Evolutionary conservation across 2,113 vertebrate species (phyloP).

Genomic region (Steatornis caripensis): DNA sequence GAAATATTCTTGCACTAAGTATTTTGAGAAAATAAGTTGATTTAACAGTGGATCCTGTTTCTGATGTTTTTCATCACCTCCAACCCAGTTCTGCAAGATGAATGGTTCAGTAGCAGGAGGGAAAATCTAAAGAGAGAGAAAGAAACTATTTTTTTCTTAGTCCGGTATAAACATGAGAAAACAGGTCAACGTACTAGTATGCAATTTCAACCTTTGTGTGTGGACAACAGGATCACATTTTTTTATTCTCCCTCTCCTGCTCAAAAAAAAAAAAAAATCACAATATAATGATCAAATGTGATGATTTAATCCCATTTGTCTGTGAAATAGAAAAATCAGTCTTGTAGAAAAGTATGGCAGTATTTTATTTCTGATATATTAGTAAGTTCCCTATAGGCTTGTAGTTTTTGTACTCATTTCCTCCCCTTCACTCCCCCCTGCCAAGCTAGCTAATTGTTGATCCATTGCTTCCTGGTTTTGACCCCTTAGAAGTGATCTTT

Average conservation of each 20-base stretch:
- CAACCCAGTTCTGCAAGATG: neutral
- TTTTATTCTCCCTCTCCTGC: neutral
- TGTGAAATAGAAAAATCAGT: neutral
- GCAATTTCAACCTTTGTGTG: neutral
- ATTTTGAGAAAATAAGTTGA: neutral
- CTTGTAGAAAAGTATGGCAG: neutral
- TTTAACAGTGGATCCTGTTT: neutral
- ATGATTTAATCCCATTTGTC: neutral
- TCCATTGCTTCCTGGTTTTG: neutral
- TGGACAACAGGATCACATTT: neutral
- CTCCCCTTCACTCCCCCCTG: accelerated
- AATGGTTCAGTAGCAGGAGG: neutral
- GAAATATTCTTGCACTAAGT: neutral
- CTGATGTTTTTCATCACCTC: neutral
- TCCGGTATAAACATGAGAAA: neutral
- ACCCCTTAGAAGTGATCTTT: neutral
- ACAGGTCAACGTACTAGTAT: neutral
- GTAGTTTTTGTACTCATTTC: neutral
- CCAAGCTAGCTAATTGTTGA: neutral
- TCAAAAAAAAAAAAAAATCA: neutral
- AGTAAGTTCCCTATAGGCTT: neutral
- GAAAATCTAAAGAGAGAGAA: neutral
- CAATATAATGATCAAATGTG: neutral
- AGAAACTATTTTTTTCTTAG: neutral
- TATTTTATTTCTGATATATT: neutral